Conservation (phyloP, 2,888 invertebrate species). For the Barypeithes pellucidus region DNA sequence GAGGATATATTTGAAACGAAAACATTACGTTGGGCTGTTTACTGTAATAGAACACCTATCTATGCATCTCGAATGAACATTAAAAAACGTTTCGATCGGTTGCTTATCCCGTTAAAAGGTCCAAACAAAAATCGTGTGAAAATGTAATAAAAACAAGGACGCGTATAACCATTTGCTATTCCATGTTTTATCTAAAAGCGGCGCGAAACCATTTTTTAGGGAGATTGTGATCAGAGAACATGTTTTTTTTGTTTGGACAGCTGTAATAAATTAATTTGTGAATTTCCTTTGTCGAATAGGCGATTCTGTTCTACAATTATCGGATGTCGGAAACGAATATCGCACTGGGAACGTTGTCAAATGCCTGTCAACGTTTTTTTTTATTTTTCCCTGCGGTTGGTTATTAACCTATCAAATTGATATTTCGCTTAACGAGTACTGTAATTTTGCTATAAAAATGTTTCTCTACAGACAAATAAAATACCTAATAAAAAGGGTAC, state of each 20-base stretch:
- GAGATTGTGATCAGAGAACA: conserved; percentile 41
- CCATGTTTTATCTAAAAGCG: conserved; percentile 1
- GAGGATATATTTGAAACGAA: background rate
- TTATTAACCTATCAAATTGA: too few species aligned
- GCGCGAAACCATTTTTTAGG: conserved; percentile 42
- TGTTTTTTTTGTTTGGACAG: conserved; percentile 24
- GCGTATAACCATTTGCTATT: conserved; percentile 10
- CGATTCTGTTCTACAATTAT: background rate
- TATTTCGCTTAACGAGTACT: too few species aligned
- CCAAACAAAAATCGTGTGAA: conserved; percentile 13
- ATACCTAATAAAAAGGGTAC: too few species aligned
- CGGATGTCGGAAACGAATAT: too few species aligned
- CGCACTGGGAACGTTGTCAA: too few species aligned
- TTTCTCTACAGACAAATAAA: too few species aligned
- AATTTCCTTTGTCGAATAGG: conserved; percentile 10
- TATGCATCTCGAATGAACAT: conserved; percentile 7
- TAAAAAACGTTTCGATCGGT: background rate
- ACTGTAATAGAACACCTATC: background rate
- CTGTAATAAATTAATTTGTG: conserved; percentile 38
- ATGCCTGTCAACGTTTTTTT: too few species aligned
- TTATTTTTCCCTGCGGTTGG: too few species aligned
- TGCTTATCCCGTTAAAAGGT: conserved; percentile 9
- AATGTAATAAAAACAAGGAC: conserved; percentile 18
- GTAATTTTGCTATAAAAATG: too few species aligned
- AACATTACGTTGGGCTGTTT: too few species aligned